Conservation (phyloP, 2,797 vertebrate species). For the Alcedo atthis region DNA sequence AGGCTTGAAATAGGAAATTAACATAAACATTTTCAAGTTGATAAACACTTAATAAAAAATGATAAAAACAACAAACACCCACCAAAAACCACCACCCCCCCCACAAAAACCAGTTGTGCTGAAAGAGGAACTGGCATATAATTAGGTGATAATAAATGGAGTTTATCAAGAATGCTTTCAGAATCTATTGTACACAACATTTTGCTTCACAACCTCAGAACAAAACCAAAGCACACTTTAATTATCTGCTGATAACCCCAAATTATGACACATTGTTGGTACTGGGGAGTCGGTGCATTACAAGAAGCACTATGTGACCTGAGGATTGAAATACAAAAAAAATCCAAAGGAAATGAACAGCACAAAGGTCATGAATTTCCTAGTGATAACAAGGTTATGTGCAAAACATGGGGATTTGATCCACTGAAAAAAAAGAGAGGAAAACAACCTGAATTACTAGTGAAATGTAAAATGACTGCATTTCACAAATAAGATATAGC, state of each 20-base stretch:
- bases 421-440: neutral
- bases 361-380: neutral
- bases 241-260: neutral
- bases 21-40: neutral
- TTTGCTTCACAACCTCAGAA: neutral
- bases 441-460: neutral
- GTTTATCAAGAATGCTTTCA: neutral
- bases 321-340: neutral
- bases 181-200: neutral
- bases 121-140: neutral
- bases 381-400: neutral
- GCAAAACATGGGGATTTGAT: neutral
- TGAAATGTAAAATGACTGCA: neutral
- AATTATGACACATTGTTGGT: neutral
- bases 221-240: neutral
- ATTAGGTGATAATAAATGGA: neutral
- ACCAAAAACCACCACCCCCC: neutral
- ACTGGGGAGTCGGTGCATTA: neutral
- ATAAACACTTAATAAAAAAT: neutral
- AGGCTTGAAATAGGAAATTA: neutral
- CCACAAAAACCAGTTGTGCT: neutral
- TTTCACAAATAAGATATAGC: neutral
- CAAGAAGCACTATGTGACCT: neutral
- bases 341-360: neutral
- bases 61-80: accelerated